Percentiles rank a stretch among this genome's conserved stretches.
phyloP scores from a whole-genome alignment of 2,113 vertebrate species.

The Thalassarche chlororhynchos region DNA sequence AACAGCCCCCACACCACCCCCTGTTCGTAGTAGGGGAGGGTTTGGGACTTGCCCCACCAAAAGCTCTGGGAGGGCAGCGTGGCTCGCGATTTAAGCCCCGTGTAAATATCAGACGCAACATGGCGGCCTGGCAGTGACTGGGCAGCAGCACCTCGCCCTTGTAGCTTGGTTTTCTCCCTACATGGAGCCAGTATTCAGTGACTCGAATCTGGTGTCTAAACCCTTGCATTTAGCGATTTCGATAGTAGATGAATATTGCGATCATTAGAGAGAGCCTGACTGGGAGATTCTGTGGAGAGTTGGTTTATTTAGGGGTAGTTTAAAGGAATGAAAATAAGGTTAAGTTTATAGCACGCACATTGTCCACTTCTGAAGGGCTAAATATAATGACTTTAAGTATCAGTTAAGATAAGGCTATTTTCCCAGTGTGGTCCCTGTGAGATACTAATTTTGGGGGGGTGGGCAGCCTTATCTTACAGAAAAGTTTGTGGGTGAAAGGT shows the following conservation, averaged over 20 bases:
- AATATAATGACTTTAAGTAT: neutral
- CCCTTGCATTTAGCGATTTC: neutral
- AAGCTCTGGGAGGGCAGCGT: neutral
- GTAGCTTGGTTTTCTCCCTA: neutral
- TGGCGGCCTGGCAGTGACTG: constrained; percentile 64
- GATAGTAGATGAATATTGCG: neutral
- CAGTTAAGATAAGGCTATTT: neutral
- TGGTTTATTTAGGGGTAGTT: neutral
- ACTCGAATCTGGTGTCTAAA: neutral
- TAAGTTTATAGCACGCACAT: neutral
- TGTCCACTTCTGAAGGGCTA: neutral
- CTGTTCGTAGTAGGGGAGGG: neutral
- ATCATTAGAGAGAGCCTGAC: neutral
- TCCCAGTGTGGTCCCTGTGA: neutral
- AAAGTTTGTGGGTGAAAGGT: constrained; percentile 8
- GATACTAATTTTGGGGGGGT: neutral
- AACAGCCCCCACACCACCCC: neutral
- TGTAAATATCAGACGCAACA: constrained; percentile 27
- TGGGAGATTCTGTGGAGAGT: neutral
- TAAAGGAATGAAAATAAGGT: neutral
- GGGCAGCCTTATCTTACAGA: neutral
- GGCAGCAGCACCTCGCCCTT: constrained; percentile 33
- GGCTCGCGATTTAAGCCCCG: neutral
- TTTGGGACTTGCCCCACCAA: neutral
- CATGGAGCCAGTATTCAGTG: neutral